Base-by-base conservation (phyloP, 1,140 invertebrate species). In the Macrotrachela quadricornifera region DNA sequence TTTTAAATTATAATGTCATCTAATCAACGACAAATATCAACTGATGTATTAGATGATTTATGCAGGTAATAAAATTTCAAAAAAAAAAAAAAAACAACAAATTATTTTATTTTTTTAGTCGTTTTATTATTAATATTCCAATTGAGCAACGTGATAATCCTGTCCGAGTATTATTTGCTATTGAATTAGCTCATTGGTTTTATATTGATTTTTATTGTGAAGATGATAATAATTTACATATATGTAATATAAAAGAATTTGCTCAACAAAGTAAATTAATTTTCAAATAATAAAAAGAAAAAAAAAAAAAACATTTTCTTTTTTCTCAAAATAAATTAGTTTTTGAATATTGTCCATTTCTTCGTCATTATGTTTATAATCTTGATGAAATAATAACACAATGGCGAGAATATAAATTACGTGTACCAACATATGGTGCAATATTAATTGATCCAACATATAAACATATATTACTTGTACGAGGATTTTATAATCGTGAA, bases 111-210 rank as follows among this genome's bases (percentile, higher is more conserved):
- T 30, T 4, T 30, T 30, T 30, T 30, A 90, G 86, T 71, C 84
- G 88, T 18, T 95, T 94, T 64, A 83, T 92, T 30, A 85, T 92
- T 47, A 90, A 91, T 68, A 77, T 92, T 41, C 86, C 87, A 16
- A 80, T 83, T 62, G 81, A 86, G 67, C 85, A 92, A 60, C 73
- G 84, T 46, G 78, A 80, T 56, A 82, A 94, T 67, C 67, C 86
- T 40, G 81, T 91, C 37, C 69, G 87, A 57, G 80, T 92, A 62
- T 92, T 85, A 67, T 94, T 94, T 69, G 85, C 92, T 78, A 84
- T 94, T 56, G 90, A 96, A 71, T 64, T 87, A 47, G 90, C 90
- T 10, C 85, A 94, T 71, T 95, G 90, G 90, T 94, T 91, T 72
- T 95, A 94, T 64, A 72, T 94, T 57, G 90, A 96, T 67, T 91